phyloP scores from a whole-genome alignment of 1,140 invertebrate genomes.

The Bombus huntii region DNA sequence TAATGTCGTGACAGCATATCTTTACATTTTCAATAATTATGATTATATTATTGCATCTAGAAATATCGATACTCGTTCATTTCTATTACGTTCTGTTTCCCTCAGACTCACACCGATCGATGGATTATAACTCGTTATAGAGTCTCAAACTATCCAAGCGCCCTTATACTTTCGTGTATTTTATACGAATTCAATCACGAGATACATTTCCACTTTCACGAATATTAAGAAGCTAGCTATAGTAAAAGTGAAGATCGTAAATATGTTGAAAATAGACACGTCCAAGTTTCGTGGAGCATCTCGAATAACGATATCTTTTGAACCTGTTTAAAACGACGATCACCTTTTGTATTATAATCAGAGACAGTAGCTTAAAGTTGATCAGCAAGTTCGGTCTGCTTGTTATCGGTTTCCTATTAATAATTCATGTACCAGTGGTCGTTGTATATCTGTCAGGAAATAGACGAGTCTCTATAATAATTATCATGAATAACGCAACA shows the following conservation, averaged over 20 bases:
- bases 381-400: neutral
- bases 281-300: neutral
- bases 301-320: neutral
- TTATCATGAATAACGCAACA: neutral
- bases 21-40: too few relatives aligned
- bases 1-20: neutral
- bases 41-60: neutral
- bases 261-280: neutral
- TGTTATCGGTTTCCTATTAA: neutral
- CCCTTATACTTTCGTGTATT: neutral
- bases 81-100: neutral
- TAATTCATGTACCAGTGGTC: neutral
- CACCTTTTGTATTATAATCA: conserved; percentile 15
- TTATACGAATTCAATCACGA: neutral
- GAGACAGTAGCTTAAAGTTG: neutral
- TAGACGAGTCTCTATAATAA: neutral
- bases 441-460: neutral
- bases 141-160: neutral
- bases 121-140: neutral
- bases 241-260: neutral
- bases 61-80: neutral
- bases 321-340: neutral
- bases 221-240: neutral
- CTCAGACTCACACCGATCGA: neutral
- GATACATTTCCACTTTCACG: neutral